Evolutionary conservation across 2,113 vertebrate species (phyloP).

Genomic region (Protobothrops mucrosquamatus): DNA sequence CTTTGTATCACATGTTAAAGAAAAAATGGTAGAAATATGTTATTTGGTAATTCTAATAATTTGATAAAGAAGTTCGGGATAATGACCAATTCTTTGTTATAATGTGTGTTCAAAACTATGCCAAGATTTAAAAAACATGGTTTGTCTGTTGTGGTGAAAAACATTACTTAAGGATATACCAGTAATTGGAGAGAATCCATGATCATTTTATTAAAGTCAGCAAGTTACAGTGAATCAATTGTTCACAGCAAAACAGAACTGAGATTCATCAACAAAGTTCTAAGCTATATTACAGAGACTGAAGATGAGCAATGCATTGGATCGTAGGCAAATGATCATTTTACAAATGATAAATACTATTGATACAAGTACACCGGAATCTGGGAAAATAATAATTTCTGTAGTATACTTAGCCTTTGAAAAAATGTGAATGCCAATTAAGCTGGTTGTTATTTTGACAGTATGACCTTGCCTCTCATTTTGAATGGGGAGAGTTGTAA

Average conservation of each 20-base stretch:
- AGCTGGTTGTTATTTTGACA: background rate
- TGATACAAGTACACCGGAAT: background rate
- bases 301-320: background rate
- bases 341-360: background rate
- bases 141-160: background rate
- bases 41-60: background rate
- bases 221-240: background rate
- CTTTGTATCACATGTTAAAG: background rate
- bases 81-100: background rate
- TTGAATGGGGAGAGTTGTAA: background rate
- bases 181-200: background rate
- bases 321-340: background rate
- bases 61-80: background rate
- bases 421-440: background rate
- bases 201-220: background rate
- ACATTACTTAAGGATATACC: too few species aligned
- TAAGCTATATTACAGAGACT: background rate
- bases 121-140: background rate
- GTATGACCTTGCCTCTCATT: background rate
- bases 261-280: background rate
- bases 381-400: background rate
- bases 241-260: background rate
- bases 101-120: too few species aligned
- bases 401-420: background rate
- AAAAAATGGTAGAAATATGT: background rate